Evolutionary conservation across 2,888 invertebrate species (phyloP).

Genomic region (Ligdia adustata): DNA sequence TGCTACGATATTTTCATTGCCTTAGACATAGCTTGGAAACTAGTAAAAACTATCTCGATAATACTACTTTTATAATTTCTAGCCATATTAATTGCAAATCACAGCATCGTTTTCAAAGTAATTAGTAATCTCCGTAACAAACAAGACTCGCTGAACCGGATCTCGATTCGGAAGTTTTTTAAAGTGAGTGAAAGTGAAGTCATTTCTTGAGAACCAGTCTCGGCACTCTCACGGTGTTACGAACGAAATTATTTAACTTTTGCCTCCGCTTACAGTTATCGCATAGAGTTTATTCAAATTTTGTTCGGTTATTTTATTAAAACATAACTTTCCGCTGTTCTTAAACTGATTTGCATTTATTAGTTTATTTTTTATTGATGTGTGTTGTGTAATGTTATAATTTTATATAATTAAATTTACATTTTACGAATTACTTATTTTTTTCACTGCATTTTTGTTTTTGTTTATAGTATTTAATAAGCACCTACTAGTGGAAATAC

Average conservation of each 20-base stretch:
- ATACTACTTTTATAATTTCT: too few relatives aligned
- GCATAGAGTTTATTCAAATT: too few relatives aligned
- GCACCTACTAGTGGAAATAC: too few relatives aligned
- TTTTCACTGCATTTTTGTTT: too few relatives aligned
- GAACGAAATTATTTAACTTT: constrained; percentile 70
- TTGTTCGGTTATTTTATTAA: too few relatives aligned
- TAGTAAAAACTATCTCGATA: too few relatives aligned
- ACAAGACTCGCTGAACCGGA: constrained; percentile 58
- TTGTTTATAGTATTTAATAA: too few relatives aligned
- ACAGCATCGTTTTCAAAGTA: constrained; percentile 14
- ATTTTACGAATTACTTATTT: too few relatives aligned
- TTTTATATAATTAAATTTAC: too few relatives aligned
- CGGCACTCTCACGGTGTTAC: constrained; percentile 62
- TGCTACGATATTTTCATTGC: too few relatives aligned
- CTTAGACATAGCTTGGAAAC: too few relatives aligned
- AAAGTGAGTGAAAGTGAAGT: constrained; percentile 68
- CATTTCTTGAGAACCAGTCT: constrained; percentile 63
- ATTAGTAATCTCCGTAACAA: constrained; percentile 45
- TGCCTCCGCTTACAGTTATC: too few relatives aligned
- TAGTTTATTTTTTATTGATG: constrained; percentile 3
- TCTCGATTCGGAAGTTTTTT: constrained; percentile 60
- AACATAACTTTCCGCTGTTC: constrained; percentile 9
- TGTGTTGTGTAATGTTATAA: constrained; percentile 17
- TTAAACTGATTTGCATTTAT: constrained; percentile 18
- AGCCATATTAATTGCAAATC: constrained; percentile 15